Percentiles rank a stretch among this genome's conserved stretches.
Conservation (phyloP, 1,140 invertebrate species). For the Papilio dardanus region DNA sequence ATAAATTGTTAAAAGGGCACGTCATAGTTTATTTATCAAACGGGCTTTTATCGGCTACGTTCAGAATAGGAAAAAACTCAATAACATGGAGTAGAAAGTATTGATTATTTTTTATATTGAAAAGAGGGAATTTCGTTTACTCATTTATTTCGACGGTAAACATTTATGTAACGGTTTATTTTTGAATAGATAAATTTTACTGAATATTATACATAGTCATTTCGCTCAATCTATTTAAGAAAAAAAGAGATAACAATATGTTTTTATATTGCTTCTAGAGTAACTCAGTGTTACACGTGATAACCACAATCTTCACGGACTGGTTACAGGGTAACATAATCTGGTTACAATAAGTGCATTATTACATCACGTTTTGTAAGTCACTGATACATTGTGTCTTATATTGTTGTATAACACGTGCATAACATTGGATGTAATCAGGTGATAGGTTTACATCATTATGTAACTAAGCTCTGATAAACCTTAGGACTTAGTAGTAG, state of each 20-base stretch:
- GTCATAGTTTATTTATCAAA: constrained; percentile 23
- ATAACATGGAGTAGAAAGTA: neutral
- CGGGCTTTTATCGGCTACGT: neutral
- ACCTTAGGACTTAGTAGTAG: too few species aligned
- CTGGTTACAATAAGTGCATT: constrained; percentile 36
- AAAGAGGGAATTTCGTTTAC: neutral
- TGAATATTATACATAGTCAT: too few species aligned
- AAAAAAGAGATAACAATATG: neutral
- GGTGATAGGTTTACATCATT: neutral
- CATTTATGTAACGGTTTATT: too few species aligned
- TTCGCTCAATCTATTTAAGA: neutral
- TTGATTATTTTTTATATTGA: neutral
- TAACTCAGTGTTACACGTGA: too few species aligned
- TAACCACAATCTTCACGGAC: constrained; percentile 12
- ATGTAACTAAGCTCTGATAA: too few species aligned
- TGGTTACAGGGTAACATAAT: neutral
- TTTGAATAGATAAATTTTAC: too few species aligned
- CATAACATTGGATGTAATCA: constrained; percentile 1
- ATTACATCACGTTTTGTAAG: constrained; percentile 27
- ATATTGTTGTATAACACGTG: constrained; percentile 12
- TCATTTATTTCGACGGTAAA: neutral
- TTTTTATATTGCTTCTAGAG: neutral
- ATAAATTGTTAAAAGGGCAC: constrained; percentile 30
- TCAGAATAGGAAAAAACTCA: neutral
- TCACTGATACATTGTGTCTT: constrained; percentile 18